phyloP scores from a whole-genome alignment of 1,140 invertebrate genomes.

The Conus ventricosus region DNA sequence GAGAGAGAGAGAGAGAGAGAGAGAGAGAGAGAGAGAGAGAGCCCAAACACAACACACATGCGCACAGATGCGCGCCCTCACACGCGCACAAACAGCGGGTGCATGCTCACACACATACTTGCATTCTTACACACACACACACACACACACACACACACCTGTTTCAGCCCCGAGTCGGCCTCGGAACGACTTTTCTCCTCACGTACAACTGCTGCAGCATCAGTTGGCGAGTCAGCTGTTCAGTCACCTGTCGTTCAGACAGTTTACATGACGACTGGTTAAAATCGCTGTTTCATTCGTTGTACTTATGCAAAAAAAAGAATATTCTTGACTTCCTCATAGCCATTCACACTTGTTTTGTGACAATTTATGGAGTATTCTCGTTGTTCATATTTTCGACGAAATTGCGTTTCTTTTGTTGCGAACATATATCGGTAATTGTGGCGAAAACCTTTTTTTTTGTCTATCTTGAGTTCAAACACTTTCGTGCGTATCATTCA shows the following conservation, averaged over 20 bases:
- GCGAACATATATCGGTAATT: too few species aligned
- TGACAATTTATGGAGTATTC: neutral
- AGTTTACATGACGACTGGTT: too few species aligned
- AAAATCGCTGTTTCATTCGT: too few species aligned
- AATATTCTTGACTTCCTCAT: neutral
- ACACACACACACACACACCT: conserved; percentile 38
- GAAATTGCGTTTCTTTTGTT: too few species aligned
- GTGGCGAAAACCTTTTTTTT: neutral
- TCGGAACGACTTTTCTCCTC: conserved; percentile 58
- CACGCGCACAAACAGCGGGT: neutral
- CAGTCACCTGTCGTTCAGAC: neutral
- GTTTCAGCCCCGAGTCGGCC: conserved; percentile 57
- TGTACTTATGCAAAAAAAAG: too few species aligned
- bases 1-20: too few species aligned
- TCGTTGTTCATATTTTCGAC: too few species aligned
- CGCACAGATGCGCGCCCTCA: neutral
- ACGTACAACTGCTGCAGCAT: conserved; percentile 57
- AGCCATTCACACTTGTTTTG: too few species aligned
- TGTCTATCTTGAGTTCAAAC: too few species aligned
- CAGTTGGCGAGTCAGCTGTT: conserved; percentile 44
- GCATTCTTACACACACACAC: neutral
- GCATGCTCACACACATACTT: neutral
- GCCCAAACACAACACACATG: neutral
- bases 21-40: too few species aligned
- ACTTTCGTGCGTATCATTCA: too few species aligned